A percentile compares a stretch with the other conserved stretches of the same genome.
phyloP scores from a whole-genome alignment of 2,113 vertebrate genomes.

The Ramphastos sulfuratus region DNA sequence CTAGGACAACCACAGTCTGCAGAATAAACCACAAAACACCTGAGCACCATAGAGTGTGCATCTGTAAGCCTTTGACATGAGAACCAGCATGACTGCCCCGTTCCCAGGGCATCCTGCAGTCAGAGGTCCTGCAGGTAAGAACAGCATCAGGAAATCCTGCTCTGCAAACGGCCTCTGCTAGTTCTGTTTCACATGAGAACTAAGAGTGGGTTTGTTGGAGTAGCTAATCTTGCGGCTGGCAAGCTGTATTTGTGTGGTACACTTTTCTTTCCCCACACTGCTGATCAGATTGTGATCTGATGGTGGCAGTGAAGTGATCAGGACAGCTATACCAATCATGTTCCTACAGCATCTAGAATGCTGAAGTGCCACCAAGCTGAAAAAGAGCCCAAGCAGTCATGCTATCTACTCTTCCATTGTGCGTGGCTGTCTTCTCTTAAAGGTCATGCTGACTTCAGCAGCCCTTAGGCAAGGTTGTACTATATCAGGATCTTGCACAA shows the following conservation, averaged over 20 bases:
- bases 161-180: slow-evolving; percentile 9
- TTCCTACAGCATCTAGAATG: background rate
- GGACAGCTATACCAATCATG: background rate
- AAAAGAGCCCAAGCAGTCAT: background rate
- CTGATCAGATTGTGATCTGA: background rate
- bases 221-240: background rate
- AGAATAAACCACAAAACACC: background rate
- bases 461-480: background rate
- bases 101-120: slow-evolving; percentile 22
- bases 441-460: background rate
- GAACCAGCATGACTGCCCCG: slow-evolving; percentile 29
- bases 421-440: background rate
- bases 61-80: slow-evolving; percentile 20
- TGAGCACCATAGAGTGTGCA: slow-evolving; percentile 22
- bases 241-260: background rate
- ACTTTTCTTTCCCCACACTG: background rate
- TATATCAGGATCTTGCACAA: background rate
- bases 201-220: background rate
- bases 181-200: slow-evolving; percentile 25
- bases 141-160: slow-evolving; percentile 53
- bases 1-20: slow-evolving; percentile 4
- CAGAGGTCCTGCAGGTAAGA: slow-evolving; percentile 41
- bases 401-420: background rate
- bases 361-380: background rate
- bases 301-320: background rate